phyloP scores from a whole-genome alignment of 2,113 vertebrate genomes.

The Hydropotes inermis region DNA sequence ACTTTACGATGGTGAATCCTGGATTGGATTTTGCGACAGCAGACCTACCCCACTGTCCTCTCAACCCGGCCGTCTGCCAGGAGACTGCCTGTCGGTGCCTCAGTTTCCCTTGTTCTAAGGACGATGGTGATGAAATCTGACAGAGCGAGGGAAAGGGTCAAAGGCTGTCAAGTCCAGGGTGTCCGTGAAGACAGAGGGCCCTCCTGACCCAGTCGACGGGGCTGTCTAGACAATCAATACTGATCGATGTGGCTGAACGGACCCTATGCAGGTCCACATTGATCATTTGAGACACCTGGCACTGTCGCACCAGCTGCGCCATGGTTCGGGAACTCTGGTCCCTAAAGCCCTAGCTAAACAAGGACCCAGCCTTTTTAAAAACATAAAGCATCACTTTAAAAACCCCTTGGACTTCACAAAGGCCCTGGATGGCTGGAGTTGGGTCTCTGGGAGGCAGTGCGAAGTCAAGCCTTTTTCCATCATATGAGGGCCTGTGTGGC shows the following conservation, averaged over 20 bases:
- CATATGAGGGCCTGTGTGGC: fast-evolving
- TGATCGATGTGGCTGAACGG: slow-evolving; percentile 59
- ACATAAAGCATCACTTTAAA: not conserved
- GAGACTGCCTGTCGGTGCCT: not conserved
- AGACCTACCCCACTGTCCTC: not conserved
- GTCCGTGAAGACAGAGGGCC: slow-evolving; percentile 24
- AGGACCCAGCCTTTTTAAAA: not conserved
- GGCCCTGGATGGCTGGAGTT: not conserved
- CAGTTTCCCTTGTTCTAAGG: slow-evolving; percentile 22
- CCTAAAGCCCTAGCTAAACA: not conserved
- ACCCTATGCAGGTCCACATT: slow-evolving; percentile 41
- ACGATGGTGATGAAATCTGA: not conserved
- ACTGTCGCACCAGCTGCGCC: not conserved
- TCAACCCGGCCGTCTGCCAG: not conserved
- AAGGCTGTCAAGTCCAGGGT: not conserved
- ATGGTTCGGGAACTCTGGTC: not conserved
- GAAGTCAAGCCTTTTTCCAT: not conserved
- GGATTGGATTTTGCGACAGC: not conserved
- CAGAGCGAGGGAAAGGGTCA: not conserved
- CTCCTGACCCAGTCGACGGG: slow-evolving; percentile 51
- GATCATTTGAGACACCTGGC: slow-evolving; percentile 53
- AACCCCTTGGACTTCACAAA: not conserved
- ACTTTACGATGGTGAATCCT: not conserved
- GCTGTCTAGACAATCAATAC: slow-evolving; percentile 56
- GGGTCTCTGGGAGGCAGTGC: not conserved